Evolutionary conservation across 1,140 invertebrate genomes (phyloP).

Genomic region (Asobara japonica): DNA sequence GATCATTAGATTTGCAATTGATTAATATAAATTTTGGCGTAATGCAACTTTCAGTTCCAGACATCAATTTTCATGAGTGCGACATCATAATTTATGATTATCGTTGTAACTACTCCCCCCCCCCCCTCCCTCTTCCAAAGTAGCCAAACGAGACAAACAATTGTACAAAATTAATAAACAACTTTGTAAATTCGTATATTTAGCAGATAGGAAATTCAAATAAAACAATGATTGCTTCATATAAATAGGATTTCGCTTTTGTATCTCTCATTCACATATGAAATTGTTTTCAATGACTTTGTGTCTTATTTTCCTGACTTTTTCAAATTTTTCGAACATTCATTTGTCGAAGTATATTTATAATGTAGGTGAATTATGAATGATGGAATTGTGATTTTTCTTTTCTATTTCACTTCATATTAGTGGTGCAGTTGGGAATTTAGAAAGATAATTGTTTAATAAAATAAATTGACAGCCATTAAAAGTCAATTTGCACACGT

Average conservation of each 20-base stretch:
- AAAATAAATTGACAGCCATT: not conserved
- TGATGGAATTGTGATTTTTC: conserved; percentile 16
- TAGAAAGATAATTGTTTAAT: not conserved
- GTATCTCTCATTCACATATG: not conserved
- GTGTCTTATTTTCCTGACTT: no score
- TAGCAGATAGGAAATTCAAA: not conserved
- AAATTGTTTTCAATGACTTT: conserved; percentile 33
- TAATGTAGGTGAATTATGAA: conserved; percentile 34
- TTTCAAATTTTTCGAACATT: conserved; percentile 28
- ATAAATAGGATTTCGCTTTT: not conserved
- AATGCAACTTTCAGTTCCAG: not conserved
- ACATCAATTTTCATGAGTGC: not conserved
- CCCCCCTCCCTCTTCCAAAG: no score
- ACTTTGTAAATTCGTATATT: conserved; percentile 12
- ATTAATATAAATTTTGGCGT: not conserved
- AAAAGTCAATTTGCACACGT: conserved; percentile 17
- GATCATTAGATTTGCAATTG: no score
- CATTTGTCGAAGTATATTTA: conserved; percentile 25
- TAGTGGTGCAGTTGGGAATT: not conserved
- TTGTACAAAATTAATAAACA: not conserved
- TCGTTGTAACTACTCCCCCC: not conserved
- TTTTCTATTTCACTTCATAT: conserved; percentile 17
- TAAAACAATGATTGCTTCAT: not conserved
- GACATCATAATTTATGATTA: not conserved
- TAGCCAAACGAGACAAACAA: not conserved